Conservation (phyloP, 2,113 vertebrate species). For the Garra rufa region DNA sequence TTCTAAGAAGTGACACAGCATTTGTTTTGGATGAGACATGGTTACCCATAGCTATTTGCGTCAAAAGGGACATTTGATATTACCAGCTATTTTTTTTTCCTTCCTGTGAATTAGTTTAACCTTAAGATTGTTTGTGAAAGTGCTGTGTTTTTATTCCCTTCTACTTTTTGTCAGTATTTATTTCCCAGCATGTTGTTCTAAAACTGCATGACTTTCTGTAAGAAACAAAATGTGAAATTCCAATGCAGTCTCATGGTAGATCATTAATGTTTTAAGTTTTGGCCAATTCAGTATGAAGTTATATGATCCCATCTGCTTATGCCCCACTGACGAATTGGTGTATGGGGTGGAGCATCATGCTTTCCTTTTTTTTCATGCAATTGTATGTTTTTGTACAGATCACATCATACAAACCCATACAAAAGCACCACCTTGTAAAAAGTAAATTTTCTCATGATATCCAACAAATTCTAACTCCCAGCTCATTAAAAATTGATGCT, state of each 20-base stretch:
- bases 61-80: background rate
- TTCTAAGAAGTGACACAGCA: slow-evolving; percentile 45
- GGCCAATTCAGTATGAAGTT: no score
- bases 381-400: no score
- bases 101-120: slow-evolving; percentile 1
- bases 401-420: no score
- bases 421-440: no score
- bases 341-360: no score
- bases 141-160: background rate
- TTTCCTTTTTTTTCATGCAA: no score
- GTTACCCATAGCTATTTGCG: slow-evolving; percentile 1
- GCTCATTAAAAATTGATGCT: no score
- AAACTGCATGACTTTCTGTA: background rate
- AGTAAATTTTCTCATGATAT: no score
- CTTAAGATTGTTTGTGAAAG: background rate
- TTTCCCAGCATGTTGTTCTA: background rate
- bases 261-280: no score
- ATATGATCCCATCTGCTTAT: no score
- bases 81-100: background rate
- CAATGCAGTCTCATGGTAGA: background rate
- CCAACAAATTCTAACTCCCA: no score
- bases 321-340: no score
- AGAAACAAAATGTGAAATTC: background rate
- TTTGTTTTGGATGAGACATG: slow-evolving; percentile 41
- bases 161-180: background rate